phyloP scores from a whole-genome alignment of 2,797 vertebrate species.

The Leptoclinus maculatus region DNA sequence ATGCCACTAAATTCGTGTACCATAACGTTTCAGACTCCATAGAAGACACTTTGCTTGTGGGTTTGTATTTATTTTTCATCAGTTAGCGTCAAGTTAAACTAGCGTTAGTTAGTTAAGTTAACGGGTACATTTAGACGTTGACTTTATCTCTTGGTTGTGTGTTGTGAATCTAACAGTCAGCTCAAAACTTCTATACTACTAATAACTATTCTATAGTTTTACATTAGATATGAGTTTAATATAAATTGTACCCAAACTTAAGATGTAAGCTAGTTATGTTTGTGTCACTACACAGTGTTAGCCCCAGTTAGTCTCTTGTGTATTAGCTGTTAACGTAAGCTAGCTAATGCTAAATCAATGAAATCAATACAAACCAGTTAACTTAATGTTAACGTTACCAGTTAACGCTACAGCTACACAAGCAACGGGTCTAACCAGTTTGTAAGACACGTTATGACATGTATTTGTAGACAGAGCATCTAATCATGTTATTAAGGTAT shows the following conservation, averaged over 20 bases:
- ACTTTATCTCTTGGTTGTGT: not conserved
- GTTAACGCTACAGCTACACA: too few relatives aligned
- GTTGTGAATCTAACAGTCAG: not conserved
- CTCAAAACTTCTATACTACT: not conserved
- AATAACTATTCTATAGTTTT: not conserved
- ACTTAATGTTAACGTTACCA: too few relatives aligned
- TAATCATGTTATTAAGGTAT: not conserved
- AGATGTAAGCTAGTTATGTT: not conserved
- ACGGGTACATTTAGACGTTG: not conserved
- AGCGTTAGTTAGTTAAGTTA: not conserved
- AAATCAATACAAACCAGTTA: not conserved
- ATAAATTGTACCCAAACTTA: not conserved
- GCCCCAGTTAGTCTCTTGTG: not conserved
- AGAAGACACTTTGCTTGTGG: not conserved
- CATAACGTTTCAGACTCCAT: not conserved
- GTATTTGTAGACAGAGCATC: not conserved
- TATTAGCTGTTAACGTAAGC: too few relatives aligned
- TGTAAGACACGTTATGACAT: not conserved
- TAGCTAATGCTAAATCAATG: not conserved
- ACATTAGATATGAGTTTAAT: fast-evolving
- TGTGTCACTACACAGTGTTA: not conserved
- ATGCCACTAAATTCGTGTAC: too few relatives aligned
- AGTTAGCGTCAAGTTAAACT: not conserved
- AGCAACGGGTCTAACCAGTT: not conserved
- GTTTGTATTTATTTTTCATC: not conserved